These are phyloP conservation scores for Oligia strigilis DNA, from an alignment of 2,888 invertebrate genomes.

Conservation along the genomic window DNA sequence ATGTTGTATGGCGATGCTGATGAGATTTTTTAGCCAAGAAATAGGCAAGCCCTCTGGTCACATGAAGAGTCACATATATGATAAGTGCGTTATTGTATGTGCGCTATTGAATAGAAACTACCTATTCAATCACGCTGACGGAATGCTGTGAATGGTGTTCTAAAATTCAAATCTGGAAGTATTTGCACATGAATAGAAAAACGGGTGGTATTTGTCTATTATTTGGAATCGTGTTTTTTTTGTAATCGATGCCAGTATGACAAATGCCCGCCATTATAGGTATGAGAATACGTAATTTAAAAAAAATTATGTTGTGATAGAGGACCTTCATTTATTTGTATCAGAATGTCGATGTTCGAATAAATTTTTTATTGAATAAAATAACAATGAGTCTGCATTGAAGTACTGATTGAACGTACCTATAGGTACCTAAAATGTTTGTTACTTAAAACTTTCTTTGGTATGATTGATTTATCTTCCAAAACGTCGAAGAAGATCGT, in stretches of 20 bases:
- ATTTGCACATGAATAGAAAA: no score
- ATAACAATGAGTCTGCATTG: neutral
- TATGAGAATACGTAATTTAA: neutral
- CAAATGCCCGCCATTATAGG: neutral
- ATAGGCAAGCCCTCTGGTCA: neutral
- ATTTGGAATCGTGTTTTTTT: neutral
- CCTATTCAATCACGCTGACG: neutral
- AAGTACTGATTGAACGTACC: conserved; percentile 30
- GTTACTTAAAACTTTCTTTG: conserved; percentile 2
- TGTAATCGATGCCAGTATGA: neutral
- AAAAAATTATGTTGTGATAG: neutral
- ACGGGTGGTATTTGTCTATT: neutral
- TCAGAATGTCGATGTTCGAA: conserved; percentile 7
- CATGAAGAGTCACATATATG: neutral
- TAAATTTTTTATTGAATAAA: neutral
- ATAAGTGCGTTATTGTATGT: neutral
- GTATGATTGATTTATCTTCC: conserved; percentile 25
- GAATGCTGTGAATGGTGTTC: neutral
- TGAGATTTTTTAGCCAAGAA: neutral
- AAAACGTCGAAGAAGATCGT: neutral
- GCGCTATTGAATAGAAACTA: no score
- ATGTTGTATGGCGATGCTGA: neutral
- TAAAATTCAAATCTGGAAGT: conserved; percentile 27
- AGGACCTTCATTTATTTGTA: conserved; percentile 2
- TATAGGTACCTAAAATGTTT: no score